Conservation (phyloP, 2,797 vertebrate genomes). For the Sebastes glaucus region DNA sequence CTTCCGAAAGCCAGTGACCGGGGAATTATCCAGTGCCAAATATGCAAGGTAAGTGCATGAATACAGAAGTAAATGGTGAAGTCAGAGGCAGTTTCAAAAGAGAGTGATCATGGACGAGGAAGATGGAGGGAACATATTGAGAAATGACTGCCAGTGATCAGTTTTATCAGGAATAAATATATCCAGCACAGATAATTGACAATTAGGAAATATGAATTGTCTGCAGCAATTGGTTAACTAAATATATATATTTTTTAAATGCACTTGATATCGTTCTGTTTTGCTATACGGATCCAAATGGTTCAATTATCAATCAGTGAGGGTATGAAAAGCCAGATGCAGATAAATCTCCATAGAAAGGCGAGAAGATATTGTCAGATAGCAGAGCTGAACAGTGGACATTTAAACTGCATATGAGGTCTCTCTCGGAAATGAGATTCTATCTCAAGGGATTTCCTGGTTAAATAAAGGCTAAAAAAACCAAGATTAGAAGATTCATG, state of each 20-base stretch:
- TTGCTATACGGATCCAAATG: neutral
- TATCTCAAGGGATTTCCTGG: no score
- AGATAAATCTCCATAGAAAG: neutral
- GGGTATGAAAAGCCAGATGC: neutral
- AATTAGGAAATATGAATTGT: neutral
- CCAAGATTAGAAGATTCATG: neutral
- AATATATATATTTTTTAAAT: neutral
- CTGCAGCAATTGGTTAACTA: neutral
- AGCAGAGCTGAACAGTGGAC: neutral
- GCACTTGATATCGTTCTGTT: neutral
- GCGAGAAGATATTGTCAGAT: neutral
- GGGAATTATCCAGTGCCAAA: slow-evolving; percentile 75
- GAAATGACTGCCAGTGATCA: neutral
- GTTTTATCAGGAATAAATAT: neutral
- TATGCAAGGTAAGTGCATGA: slow-evolving; percentile 85
- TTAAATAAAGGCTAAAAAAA: no score
- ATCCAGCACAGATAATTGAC: neutral
- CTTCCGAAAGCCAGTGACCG: slow-evolving; percentile 85
- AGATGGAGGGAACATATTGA: neutral
- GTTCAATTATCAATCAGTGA: neutral
- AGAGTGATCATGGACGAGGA: neutral
- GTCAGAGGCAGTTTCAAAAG: neutral
- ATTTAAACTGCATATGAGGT: neutral
- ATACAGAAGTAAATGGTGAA: neutral
- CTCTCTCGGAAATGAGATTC: no score